Base-by-base conservation (phyloP, 2,888 invertebrate species). In the Alentia gelatinosa region DNA sequence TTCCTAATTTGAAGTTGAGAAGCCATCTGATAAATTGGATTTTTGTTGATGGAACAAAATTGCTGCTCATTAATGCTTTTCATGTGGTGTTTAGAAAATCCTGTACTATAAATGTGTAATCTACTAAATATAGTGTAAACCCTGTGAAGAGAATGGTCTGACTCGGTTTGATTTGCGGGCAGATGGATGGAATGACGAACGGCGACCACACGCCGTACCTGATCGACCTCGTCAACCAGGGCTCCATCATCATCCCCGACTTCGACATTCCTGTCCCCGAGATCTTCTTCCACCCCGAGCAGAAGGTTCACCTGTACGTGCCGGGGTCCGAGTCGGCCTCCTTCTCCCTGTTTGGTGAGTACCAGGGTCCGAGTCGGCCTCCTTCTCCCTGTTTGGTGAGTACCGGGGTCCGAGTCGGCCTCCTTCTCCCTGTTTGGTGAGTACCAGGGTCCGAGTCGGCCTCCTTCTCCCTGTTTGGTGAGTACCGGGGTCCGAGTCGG, bases 231-330 rank as follows among this genome's bases (percentile, higher is more conserved):
- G 99, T 98, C 93, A 99, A 98, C 96, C 94, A 94, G 84, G 95
- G 95, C 19, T 95, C 98, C 0, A 98, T 98, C 96, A 98, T 98
- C 90, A 98, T 99, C 96, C 98, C 99, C 94, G 98, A 99, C 96
- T 98, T 99, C 97, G 98, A 99, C 96, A 98, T 99, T 0, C 98
- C 98, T 96, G 97, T 99, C 5, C 98, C 99, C 0, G 99, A 99
- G 96, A 98, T 0, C 98, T 99, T 95, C 3, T 97, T 98, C 91
- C 75, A 90, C 93, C 98, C 99, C 0, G 99, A 99, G 96, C 98
- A 98, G 93, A 98, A 98, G 92, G 97, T 98, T 94, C 97, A 98
- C 93, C 98, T 98, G 96, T 99, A 99, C 96, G 98, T 99, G 89
- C 99, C 98, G 96, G 99, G 99, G 0, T 99, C 99, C 0, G 98